Base-by-base conservation (phyloP, 2,888 invertebrate genomes). In the Dendrolimus pini region DNA sequence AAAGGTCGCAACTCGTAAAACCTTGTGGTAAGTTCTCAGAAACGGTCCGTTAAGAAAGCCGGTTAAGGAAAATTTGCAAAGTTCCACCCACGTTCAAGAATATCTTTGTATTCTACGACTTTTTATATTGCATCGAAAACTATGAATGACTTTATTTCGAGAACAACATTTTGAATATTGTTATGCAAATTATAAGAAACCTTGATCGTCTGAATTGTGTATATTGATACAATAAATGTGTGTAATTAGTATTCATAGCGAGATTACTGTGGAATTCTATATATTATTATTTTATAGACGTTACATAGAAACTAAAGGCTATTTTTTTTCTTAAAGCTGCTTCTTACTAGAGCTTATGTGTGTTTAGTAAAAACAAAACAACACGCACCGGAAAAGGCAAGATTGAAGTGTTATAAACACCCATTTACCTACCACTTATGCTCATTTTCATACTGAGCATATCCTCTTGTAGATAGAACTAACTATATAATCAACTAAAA, bases 1-100 rank as follows among this genome's bases (percentile, higher is more conserved):
- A 58, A 63, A 60, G 61, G 61, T 61, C 62, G 54, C 60, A 59
- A 64, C 30, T 30, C 30, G 30, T 30, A 30, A 30, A 30, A 30
- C 30, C 6, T 63, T 58, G 63, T 59, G 47, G 47, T 47, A 47
- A 47, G 59, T 77, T 78, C 76, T 70, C 52, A 70, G 74, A 77
- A 76, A 55, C 65, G 66, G 66, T 62, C 60, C 62, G 65, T 69
- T 64, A 72, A 67, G 65, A 65, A 65, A 58, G 62, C 72, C 66
- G 64, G 64, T 61, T 71, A 79, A 77, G 81, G 80, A 80, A 81
- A 80, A 75, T 65, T 63, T 64, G 71, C 61, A 64, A 69, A 71
- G 65, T 64, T 59, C 59, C 74, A 63, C 80, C 78, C 69, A 78
- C 82, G 67, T 67, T 47, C 30, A 30, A 30, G 30, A 47, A 47